These are phyloP conservation scores for Calameuta idolon DNA, from an alignment of 2,888 invertebrate genomes.

Conservation along the genomic window DNA sequence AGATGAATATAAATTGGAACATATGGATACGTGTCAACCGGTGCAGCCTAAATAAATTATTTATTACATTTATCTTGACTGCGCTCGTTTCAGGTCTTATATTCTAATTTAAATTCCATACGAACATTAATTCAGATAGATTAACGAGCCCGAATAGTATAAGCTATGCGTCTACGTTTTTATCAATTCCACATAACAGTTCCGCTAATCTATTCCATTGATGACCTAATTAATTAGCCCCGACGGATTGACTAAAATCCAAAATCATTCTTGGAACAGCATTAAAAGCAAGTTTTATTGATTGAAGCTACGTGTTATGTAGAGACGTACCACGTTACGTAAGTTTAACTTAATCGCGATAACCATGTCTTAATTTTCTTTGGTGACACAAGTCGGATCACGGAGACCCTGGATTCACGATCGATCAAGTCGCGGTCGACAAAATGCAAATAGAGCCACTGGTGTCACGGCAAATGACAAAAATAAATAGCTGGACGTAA, in stretches of 20 bases:
- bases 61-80: neutral
- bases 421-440: neutral
- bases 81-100: neutral
- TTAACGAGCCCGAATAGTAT: neutral
- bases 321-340: too few relatives aligned
- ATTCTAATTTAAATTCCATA: neutral
- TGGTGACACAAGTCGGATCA: neutral
- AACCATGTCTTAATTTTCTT: neutral
- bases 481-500: neutral
- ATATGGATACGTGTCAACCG: neutral
- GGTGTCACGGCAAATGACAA: neutral
- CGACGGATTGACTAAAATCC: too few relatives aligned
- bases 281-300: too few relatives aligned
- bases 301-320: too few relatives aligned
- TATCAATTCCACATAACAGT: too few relatives aligned
- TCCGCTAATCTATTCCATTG: too few relatives aligned
- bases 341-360: neutral
- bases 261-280: too few relatives aligned
- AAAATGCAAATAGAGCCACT: neutral
- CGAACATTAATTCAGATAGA: neutral
- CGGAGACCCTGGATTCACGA: neutral
- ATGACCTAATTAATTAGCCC: too few relatives aligned
- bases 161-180: neutral
- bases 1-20: neutral
- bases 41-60: neutral